These are phyloP conservation scores for Pocillopora meandrina DNA, from an alignment of 92 coral and sea anemone species.

Conservation along the genomic window DNA sequence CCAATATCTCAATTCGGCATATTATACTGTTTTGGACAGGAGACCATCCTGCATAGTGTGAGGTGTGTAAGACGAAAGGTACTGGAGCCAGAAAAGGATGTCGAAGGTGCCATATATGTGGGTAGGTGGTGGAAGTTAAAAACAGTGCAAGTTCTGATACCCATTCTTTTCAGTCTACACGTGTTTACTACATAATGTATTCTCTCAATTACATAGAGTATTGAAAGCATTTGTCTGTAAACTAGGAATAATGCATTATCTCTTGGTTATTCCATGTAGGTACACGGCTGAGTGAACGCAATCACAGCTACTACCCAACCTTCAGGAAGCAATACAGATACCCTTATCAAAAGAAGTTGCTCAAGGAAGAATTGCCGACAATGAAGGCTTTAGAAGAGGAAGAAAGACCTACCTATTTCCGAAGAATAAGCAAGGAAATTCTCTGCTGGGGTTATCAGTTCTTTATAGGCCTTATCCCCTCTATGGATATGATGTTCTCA, in stretches of 20 bases:
- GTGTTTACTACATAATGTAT: neutral
- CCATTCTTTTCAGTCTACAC: neutral
- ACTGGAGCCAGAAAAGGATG: slow-evolving; percentile 74
- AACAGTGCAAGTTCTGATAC: neutral
- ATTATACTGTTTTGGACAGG: slow-evolving; percentile 72
- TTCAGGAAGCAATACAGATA: slow-evolving; percentile 45
- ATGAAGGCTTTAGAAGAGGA: slow-evolving; percentile 56
- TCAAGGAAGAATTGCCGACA: slow-evolving; percentile 19
- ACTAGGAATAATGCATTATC: neutral
- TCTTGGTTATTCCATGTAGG: slow-evolving; percentile 17
- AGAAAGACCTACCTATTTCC: slow-evolving; percentile 62
- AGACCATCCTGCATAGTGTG: slow-evolving; percentile 77
- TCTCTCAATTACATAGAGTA: neutral
- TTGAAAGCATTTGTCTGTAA: neutral
- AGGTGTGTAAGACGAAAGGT: slow-evolving; percentile 65
- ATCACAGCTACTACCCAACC: slow-evolving; percentile 49
- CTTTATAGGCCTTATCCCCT: slow-evolving; percentile 58
- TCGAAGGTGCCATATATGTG: slow-evolving; percentile 60
- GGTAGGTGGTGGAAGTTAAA: slow-evolving; percentile 14
- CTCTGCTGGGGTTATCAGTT: slow-evolving; percentile 53
- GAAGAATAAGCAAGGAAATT: slow-evolving; percentile 61
- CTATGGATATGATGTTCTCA: slow-evolving; percentile 60
- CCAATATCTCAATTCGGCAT: slow-evolving; percentile 39
- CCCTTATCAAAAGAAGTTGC: slow-evolving; percentile 18
- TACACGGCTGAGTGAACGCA: slow-evolving; percentile 43